Base-by-base conservation (phyloP, 2,888 invertebrate species). In the Embidobia sp. region DNA sequence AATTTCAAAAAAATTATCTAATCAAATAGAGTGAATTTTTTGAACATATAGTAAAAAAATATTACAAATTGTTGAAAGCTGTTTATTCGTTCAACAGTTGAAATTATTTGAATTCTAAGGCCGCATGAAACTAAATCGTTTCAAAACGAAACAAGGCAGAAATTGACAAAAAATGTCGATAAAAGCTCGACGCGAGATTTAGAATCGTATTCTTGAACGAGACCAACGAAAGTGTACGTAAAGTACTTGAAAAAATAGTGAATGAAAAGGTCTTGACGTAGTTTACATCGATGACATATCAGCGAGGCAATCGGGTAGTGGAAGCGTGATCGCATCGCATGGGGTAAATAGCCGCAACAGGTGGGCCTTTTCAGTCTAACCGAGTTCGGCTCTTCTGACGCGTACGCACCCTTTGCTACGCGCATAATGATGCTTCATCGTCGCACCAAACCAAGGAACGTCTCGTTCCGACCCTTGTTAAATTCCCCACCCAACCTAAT, bases 281-380 rank as follows among this genome's bases (percentile, higher is more conserved):
- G 72, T 72, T 77, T 76, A 80, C 79, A 77, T 70, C 57, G 75
- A 59, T 51, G 63, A 55, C 63, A 70, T 75, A 75, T 76, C 74
- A 73, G 67, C 72, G 42, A 35, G 55, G 67, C 74, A 70, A 77
- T 80, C 73, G 77, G 57, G 74, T 70, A 55, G 74, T 61, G 61
- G 44, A 66, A 74, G 73, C 72, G 57, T 48, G 46, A 77, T 74
- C 69, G 53, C 64, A 72, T 77, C 74, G 74, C 74, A 37, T 44
- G 61, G 70, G 77, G 66, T 74, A 74, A 72, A 77, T 69, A 59
- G 79, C 80, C 74, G 87, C 87, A 87, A 87, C 87, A 87, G 87
- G 87, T 87, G 86, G 86, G 83, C 83, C 82, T 83, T 85, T 86
- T 82, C 78, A 80, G 80, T 79, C 79, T 79, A 81, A 80, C 79